Percentiles rank a stretch among this genome's conserved stretches.
phyloP scores from a whole-genome alignment of 2,888 invertebrate genomes.

The Lagria hirta region DNA sequence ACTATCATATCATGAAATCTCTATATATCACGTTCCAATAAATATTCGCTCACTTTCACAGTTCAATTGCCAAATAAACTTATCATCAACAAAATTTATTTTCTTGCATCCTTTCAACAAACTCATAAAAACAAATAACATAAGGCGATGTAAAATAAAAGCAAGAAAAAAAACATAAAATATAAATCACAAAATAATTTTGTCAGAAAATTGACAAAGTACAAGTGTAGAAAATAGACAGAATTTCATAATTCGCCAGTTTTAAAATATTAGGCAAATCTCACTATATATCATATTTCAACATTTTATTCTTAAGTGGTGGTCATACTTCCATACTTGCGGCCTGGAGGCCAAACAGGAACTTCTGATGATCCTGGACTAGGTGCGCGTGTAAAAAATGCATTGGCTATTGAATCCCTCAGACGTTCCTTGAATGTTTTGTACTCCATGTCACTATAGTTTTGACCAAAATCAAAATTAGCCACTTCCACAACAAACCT shows the following conservation, averaged over 20 bases:
- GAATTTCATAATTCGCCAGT: slow-evolving; percentile 4
- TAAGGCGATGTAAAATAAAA: no score
- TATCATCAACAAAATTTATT: no score
- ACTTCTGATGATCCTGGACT: slow-evolving; percentile 44
- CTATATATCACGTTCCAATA: no score
- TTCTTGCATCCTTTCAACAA: no score
- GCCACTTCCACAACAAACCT: slow-evolving; percentile 85
- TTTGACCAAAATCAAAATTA: slow-evolving; percentile 86
- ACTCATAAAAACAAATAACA: no score
- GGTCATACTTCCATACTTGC: slow-evolving; percentile 63
- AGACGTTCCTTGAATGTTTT: slow-evolving; percentile 84
- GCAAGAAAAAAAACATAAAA: slow-evolving; percentile 10
- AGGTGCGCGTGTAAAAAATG: slow-evolving; percentile 53
- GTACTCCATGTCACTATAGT: slow-evolving; percentile 78
- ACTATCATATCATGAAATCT: no score
- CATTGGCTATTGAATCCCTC: slow-evolving; percentile 72
- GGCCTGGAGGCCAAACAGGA: slow-evolving; percentile 51
- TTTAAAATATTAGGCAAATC: slow-evolving; percentile 15
- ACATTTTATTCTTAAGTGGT: slow-evolving; percentile 36
- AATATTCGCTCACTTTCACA: no score
- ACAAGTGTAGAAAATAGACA: slow-evolving; percentile 1
- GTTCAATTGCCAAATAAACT: no score
- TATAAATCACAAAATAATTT: slow-evolving; percentile 18
- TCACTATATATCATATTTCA: slow-evolving; percentile 11
- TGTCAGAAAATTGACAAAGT: slow-evolving; percentile 24